A percentile compares a stretch with the other conserved stretches of the same genome.
Conservation (phyloP, 2,113 vertebrate species). For the Tympanuchus pallidicinctus region DNA sequence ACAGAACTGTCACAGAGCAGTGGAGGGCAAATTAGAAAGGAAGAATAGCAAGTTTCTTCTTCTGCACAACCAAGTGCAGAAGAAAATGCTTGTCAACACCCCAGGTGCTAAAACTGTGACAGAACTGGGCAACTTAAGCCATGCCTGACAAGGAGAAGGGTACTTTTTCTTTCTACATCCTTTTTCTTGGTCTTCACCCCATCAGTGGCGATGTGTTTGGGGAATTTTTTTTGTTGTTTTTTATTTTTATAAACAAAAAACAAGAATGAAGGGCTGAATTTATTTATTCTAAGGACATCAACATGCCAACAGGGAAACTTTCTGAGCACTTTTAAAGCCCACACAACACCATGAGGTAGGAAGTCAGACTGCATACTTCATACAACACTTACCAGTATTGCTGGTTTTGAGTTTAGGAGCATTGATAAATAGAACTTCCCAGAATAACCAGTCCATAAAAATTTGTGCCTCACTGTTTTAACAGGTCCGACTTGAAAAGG, state of each 20-base stretch:
- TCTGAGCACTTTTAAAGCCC: neutral
- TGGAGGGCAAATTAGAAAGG: neutral
- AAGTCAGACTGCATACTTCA: neutral
- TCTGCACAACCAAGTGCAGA: neutral
- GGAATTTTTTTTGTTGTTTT: no score
- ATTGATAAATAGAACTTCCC: rapidly evolving
- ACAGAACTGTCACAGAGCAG: neutral
- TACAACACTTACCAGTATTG: neutral
- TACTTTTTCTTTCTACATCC: neutral
- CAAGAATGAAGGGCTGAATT: neutral
- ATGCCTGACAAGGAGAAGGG: neutral
- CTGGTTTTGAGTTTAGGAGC: neutral
- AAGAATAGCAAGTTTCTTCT: neutral
- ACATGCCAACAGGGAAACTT: rapidly evolving
- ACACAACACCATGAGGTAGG: neutral
- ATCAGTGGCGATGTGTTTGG: rapidly evolving
- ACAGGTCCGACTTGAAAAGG: neutral
- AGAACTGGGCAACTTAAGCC: neutral
- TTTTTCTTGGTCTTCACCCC: neutral
- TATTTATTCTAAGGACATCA: neutral
- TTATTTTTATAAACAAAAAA: neutral
- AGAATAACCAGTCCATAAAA: neutral
- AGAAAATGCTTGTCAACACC: neutral
- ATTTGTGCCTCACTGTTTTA: neutral
- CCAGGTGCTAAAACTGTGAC: neutral